phyloP scores from a whole-genome alignment of 2,797 vertebrate species.

The Tarsius wallacei region DNA sequence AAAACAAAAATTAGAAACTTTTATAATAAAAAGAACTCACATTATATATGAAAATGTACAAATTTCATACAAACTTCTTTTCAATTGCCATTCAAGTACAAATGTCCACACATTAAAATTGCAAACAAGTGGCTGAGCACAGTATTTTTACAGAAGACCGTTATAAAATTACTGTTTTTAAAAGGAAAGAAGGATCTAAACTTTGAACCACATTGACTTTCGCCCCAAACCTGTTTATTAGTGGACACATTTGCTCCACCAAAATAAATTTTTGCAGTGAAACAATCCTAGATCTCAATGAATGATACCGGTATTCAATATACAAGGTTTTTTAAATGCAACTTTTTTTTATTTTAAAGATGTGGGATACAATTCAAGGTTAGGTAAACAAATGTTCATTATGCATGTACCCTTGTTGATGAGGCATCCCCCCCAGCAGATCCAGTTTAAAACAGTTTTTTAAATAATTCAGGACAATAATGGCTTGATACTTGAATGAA shows the following conservation, averaged over 20 bases:
- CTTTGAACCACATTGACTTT: constrained; percentile 14
- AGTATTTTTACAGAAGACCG: constrained; percentile 49
- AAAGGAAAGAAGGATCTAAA: neutral
- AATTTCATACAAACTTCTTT: neutral
- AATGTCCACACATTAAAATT: constrained; percentile 53
- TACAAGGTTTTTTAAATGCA: too few species aligned
- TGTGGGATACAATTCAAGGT: too few species aligned
- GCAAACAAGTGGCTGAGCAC: constrained; percentile 58
- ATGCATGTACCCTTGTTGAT: too few species aligned
- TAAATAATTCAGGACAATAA: neutral
- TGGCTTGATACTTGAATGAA: constrained; percentile 35
- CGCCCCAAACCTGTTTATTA: constrained; percentile 23
- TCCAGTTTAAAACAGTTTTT: neutral
- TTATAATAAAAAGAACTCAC: neutral
- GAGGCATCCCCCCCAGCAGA: too few species aligned
- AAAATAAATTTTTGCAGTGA: constrained; percentile 59
- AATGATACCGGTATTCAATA: neutral
- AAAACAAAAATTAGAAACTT: neutral
- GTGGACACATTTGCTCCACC: constrained; percentile 33
- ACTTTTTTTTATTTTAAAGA: too few species aligned
- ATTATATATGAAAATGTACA: neutral
- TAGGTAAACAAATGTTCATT: too few species aligned
- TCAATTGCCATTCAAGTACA: neutral
- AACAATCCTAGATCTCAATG: neutral
- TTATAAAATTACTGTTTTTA: constrained; percentile 62